A percentile compares a stretch with the other conserved stretches of the same genome.
These are phyloP conservation scores for Lutjanus campechanus DNA, from an alignment of 2,797 vertebrate species.

Conservation along the genomic window DNA sequence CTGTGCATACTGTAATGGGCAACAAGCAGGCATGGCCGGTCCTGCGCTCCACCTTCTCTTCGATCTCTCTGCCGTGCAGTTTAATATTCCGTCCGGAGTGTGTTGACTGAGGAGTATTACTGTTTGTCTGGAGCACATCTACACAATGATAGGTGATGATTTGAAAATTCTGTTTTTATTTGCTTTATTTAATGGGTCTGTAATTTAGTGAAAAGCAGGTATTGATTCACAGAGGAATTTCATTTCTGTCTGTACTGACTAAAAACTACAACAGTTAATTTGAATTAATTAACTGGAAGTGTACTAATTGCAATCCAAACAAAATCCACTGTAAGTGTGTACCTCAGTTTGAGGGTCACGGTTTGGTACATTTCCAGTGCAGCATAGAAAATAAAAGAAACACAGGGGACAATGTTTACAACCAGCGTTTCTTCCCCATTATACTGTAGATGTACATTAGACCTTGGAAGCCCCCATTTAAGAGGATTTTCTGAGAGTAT, in stretches of 20 bases:
- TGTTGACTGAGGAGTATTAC: not conserved
- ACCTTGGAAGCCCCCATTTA: no score
- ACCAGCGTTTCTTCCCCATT: no score
- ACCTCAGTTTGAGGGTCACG: not conserved
- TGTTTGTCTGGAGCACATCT: not conserved
- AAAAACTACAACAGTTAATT: not conserved
- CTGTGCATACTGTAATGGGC: constrained; percentile 42
- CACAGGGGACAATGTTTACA: not conserved
- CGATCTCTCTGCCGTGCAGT: constrained; percentile 9
- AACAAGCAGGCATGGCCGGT: constrained; percentile 16
- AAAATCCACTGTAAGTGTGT: not conserved
- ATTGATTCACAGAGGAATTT: not conserved
- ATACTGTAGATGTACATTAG: no score
- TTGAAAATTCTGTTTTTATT: not conserved
- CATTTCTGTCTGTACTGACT: not conserved
- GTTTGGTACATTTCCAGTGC: not conserved
- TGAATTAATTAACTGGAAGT: not conserved
- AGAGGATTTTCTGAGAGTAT: no score
- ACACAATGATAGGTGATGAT: not conserved
- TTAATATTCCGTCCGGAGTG: constrained; percentile 8
- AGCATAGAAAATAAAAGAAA: not conserved
- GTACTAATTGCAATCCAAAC: not conserved
- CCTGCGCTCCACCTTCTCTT: constrained; percentile 13
- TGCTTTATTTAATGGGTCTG: not conserved
- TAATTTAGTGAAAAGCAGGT: not conserved